Evolutionary conservation across 2,888 invertebrate species (phyloP).

Genomic region (Eilema caniola): DNA sequence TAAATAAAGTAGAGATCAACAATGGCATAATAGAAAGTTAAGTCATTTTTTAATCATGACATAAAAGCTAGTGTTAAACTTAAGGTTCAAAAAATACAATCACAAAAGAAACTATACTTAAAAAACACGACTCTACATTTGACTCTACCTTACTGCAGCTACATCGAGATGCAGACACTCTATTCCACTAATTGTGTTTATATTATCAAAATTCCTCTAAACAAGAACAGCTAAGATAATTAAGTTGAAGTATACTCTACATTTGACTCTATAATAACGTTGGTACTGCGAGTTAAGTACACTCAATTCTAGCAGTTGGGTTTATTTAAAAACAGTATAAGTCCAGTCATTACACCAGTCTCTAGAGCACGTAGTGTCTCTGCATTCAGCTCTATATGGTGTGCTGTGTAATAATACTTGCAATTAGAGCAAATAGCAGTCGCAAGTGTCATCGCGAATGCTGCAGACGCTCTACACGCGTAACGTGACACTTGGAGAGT

Average conservation of each 20-base stretch:
- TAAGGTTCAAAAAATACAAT: too few relatives aligned
- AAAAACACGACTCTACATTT: background rate
- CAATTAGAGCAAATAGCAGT: conserved; percentile 67
- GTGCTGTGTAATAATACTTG: conserved; percentile 62
- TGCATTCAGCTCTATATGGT: conserved; percentile 22
- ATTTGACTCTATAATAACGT: background rate
- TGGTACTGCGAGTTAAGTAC: background rate
- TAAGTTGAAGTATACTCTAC: background rate
- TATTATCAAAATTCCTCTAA: background rate
- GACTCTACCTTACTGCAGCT: background rate
- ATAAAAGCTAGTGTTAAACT: background rate
- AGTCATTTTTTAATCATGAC: background rate
- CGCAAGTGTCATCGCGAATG: conserved; percentile 62
- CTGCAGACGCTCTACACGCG: conserved; percentile 54
- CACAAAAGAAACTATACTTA: background rate
- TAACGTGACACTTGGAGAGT: conserved; percentile 58
- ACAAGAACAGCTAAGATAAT: background rate
- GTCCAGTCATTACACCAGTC: conserved; percentile 20
- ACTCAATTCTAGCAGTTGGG: background rate
- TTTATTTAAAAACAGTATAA: conserved; percentile 9
- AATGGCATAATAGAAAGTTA: background rate
- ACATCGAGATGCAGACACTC: background rate
- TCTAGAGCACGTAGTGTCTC: conserved; percentile 19
- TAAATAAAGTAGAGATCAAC: background rate
- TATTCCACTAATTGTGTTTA: background rate